Evolutionary conservation across 1,140 invertebrate genomes (phyloP), one percentile per base, ranked within the genome.

Genomic region (Dendroctonus valens): DNA sequence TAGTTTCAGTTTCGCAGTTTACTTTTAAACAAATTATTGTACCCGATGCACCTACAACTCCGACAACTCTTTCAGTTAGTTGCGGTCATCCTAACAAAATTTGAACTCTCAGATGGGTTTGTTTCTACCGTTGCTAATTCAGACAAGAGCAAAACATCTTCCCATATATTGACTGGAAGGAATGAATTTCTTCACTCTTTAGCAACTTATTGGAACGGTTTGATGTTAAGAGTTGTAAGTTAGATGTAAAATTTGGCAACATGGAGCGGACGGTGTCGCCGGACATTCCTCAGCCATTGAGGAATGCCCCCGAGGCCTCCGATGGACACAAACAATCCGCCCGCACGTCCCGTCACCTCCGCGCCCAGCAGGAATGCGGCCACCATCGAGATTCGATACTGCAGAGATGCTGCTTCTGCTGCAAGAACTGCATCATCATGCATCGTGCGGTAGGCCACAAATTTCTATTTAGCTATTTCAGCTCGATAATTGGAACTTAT

Each of bases 271-370:
- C 68, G 72, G 69, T 61, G 68, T 73, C 70, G 72, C 67, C 69
- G 72, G 66, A 70, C 72, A 73, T 73, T 72, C 72, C 67, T 49
- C 62, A 59, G 54, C 69, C 63, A 68, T 69, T 68, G 68, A 71
- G 70, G 73, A 74, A 74, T 74, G 71, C 73, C 73, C 73, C 73
- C 68, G 61, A 65, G 73, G 73, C 65, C 57, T 54, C 54, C 69
- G 70, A 71, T 70, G 72, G 72, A 72, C 70, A 74, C 73, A 74
- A 74, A 74, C 73, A 74, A 68, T 71, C 71, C 70, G 71, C 68
- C 71, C 65, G 69, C 65, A 53, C 60, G 59, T 69, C 69, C 58
- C 59, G 59, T 64, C 63, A 53, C 59, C 59, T 42, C 58, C 39
- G 41, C 7, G 46, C 51, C n/a, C 14, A 44, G 38, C 40, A 59